Evolutionary conservation across 2,797 vertebrate species (phyloP).

Genomic region (Gymnothorax javanicus): DNA sequence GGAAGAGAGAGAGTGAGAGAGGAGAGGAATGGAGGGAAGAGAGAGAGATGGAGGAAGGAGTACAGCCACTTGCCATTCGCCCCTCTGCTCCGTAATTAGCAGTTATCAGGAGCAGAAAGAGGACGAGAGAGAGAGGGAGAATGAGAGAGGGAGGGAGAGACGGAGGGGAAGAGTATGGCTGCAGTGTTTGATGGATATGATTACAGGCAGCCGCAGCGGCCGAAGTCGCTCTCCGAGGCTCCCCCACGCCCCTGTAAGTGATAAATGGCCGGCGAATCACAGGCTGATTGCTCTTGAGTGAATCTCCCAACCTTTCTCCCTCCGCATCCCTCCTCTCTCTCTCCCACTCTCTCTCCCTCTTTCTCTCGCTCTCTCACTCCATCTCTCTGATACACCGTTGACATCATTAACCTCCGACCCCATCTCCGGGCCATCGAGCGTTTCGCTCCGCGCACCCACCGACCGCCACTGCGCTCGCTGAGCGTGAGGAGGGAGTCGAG

Average conservation of each 20-base stretch:
- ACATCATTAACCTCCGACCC: constrained; percentile 13
- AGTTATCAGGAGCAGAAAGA: background rate
- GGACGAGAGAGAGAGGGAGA: constrained; percentile 7
- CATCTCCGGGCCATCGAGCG: background rate
- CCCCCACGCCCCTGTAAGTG: background rate
- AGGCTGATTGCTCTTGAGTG: constrained; percentile 10
- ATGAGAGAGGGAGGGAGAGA: constrained; percentile 18
- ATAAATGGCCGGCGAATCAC: constrained; percentile 11
- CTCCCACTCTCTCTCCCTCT: background rate
- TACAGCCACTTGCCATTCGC: too few species aligned
- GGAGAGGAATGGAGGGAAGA: background rate
- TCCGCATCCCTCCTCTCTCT: background rate
- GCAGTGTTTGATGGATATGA: constrained; percentile 27
- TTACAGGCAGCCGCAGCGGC: constrained; percentile 10
- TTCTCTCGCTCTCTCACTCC: background rate
- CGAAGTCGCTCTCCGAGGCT: background rate
- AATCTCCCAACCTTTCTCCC: background rate
- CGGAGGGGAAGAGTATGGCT: too few species aligned
- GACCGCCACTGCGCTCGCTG: background rate
- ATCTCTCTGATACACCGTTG: background rate
- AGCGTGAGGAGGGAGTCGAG: background rate
- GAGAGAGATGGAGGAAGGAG: background rate
- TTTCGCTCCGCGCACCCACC: background rate
- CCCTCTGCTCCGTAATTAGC: constrained; percentile 30
- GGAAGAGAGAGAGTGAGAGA: constrained; percentile 19